Evolutionary conservation across 92 coral and sea anemone species (phyloP), one percentile per base, ranked within the genome.

Genomic region (Blastomussa wellsi): DNA sequence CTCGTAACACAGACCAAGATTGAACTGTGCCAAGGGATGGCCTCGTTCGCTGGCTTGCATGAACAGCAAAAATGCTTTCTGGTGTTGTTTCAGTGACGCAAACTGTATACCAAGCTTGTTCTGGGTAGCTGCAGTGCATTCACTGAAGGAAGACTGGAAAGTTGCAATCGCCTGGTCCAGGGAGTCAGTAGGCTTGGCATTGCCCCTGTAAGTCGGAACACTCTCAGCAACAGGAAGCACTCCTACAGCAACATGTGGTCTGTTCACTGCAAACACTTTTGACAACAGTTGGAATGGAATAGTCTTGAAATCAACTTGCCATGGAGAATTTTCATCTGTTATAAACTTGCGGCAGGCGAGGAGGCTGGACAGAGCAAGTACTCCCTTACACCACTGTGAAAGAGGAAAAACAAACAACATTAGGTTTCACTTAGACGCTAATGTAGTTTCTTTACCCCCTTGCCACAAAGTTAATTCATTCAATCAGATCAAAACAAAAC

Each of bases 1-100:
- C 87, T 97, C 99, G 65, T 88, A 97, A 80, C 99, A 97, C 77
- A 97, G 41, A 28, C 99, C 99, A 41, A 95, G 90, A 76, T 97
- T 97, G 79, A 97, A 97, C 81, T 97, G 98, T 78, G 98, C 99
- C 72, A 93, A 85, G 11, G 91, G 89, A 73, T 97, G 92, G 13
- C 99, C 99, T 77, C 94, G 91, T 81, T 81, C 89, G 77, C 99
- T 94, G 12, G 99, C 98, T 77, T 89, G 95, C 57, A 90, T 80
- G 70, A 97, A 97, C 42, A 90, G 86, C 52, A 83, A 75, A 73
- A 91, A 92, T 41, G 99, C 99, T 83, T 93, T 88, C 55, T 94
- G 86, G 68, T 94, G 90, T 75, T 91, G 91, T 53, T 90, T 95
- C 8, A 85, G 81, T 28, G 92, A 87, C 33, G 97, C 95, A 88